phyloP scores from a whole-genome alignment of 2,797 vertebrate genomes.

The Melanitta fusca region DNA sequence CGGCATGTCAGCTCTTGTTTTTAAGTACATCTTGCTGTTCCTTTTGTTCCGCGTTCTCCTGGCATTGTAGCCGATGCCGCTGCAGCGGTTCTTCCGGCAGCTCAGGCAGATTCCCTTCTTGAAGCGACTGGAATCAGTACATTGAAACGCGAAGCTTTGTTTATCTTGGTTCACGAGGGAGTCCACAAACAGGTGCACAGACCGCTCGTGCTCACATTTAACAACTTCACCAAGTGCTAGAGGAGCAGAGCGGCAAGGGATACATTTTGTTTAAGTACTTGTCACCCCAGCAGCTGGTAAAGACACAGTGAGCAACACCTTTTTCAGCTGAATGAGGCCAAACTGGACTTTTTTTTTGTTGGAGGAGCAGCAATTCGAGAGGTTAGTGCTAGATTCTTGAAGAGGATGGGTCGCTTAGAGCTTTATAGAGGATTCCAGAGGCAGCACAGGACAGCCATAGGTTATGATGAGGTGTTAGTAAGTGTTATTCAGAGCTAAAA shows the following conservation, averaged over 20 bases:
- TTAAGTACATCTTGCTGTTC: constrained; percentile 96
- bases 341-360: neutral
- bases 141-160: constrained; percentile 92
- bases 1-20: constrained; percentile 92
- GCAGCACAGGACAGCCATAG: neutral
- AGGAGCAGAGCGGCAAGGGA: neutral
- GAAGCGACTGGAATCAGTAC: constrained; percentile 90
- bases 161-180: constrained; percentile 93
- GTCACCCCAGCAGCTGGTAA: neutral
- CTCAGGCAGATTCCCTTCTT: constrained; percentile 97
- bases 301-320: neutral
- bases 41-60: constrained; percentile 87
- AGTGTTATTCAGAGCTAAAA: neutral
- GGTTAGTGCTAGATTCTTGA: neutral
- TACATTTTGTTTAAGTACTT: accelerated
- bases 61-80: constrained; percentile 91
- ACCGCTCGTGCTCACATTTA: constrained; percentile 93
- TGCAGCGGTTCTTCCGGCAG: constrained; percentile 97
- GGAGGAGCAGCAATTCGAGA: neutral
- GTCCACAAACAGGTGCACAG: constrained; percentile 94
- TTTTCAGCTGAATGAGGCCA: accelerated
- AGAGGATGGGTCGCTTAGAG: neutral
- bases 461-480: neutral
- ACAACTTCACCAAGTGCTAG: constrained; percentile 90
- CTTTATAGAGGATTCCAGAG: neutral